phyloP scores from a whole-genome alignment of 2,113 vertebrate species.

The Phalacrocorax carbo region DNA sequence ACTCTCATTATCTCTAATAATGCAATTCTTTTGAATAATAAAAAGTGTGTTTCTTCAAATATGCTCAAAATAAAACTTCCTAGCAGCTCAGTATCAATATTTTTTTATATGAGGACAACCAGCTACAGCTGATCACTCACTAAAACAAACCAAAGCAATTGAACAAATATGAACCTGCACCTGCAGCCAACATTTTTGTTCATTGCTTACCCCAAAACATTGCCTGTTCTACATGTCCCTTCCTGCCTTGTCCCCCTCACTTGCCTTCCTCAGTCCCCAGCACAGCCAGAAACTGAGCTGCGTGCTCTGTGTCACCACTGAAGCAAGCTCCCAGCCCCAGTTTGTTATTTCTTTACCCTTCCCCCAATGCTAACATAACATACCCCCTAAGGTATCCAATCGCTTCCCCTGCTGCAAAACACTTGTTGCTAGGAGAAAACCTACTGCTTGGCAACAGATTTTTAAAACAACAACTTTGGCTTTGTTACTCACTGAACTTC shows the following conservation, averaged over 20 bases:
- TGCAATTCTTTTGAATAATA: background rate
- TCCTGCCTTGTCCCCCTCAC: background rate
- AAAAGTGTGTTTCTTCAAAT: background rate
- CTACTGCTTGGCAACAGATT: slow-evolving; percentile 50
- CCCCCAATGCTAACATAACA: background rate
- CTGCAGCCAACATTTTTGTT: background rate
- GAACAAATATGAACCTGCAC: background rate
- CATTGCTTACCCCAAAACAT: background rate
- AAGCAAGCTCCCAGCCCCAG: background rate
- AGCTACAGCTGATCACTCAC: background rate
- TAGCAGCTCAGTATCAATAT: background rate
- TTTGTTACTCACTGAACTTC: slow-evolving; percentile 37
- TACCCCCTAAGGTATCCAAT: slow-evolving; percentile 2
- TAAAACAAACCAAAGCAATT: background rate
- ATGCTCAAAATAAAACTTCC: background rate
- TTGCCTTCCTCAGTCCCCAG: background rate
- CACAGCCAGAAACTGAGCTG: background rate
- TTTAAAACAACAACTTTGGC: slow-evolving; percentile 47
- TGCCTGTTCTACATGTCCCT: background rate
- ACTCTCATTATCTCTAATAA: background rate
- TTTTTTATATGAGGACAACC: background rate
- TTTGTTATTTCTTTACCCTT: background rate
- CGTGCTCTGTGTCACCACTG: fast-evolving
- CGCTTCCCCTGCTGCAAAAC: slow-evolving; percentile 43
- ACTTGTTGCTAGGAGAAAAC: slow-evolving; percentile 60